Base-by-base conservation (phyloP, 2,113 vertebrate genomes). In the Cyphomyrus plagiostoma region DNA sequence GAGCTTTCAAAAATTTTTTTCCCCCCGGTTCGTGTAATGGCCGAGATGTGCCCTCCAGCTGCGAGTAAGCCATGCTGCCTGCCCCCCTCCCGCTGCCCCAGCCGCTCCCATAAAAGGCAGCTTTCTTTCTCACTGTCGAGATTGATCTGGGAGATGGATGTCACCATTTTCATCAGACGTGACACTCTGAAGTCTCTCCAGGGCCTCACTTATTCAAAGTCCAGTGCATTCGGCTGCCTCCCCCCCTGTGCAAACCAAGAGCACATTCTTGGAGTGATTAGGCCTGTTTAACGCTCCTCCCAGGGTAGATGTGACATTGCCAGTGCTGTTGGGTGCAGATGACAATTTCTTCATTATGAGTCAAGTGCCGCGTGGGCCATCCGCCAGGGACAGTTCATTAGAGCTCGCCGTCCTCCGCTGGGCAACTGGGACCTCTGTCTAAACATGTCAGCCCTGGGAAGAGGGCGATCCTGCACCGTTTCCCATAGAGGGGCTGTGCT, bases 261-360 rank as follows among this genome's bases (percentile, higher is more conserved):
- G 92, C 92, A 91, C 91, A 92, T 92, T 93, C 91, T 90, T 90
- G 92, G 91, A 92, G 92, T 92, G 92, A 92, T 93, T 92, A 92
- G 92, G 91, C 92, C 92, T 92, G 89, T 92, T 92, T 93, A 93
- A 92, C 90, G 89, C 90, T 92, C 87, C 91, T 92, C 91, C 89
- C 85, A 2, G 88, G 91, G 88, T 85, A 89, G 86, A 83, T 82
- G 89, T 92, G 90, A 91, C 92, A 90, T 91, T 91, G 83, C 91
- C 91, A 91, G 90, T 91, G 70, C 90, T 90, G 86, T 52, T 70
- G 83, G 42, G 84, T 89, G 23, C 56, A 66, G 82, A 66, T 56
- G 84, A 50, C 83, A 66, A 49, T 89, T 48, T 89, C 70, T 56
- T 89, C 82, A 48, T 85, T 85, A 66, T 35, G 42, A 86, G 89